These are phyloP conservation scores for Phytoseiulus persimilis DNA, from an alignment of 2,888 invertebrate genomes.

Conservation along the genomic window DNA sequence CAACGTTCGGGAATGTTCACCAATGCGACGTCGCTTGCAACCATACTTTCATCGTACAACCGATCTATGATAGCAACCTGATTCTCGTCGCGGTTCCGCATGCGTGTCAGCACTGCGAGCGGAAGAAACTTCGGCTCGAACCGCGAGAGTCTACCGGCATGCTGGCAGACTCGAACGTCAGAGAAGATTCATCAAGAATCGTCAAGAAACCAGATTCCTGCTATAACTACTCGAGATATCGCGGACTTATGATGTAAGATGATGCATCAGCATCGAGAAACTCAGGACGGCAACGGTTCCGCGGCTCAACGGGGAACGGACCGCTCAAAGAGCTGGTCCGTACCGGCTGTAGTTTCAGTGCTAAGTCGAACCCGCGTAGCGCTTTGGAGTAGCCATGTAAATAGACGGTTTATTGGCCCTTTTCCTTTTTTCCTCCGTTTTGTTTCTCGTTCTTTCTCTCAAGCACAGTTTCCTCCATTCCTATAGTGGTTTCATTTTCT, in stretches of 20 bases:
- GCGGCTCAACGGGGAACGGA: no score
- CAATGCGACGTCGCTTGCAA: conserved; percentile 38
- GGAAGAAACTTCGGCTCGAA: conserved; percentile 43
- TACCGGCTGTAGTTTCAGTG: no score
- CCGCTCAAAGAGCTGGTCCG: no score
- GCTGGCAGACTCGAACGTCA: conserved; percentile 41
- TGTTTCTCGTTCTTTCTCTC: neutral
- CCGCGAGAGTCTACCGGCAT: conserved; percentile 44
- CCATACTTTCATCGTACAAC: conserved; percentile 44
- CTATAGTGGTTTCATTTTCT: neutral
- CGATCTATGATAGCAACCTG: conserved; percentile 46
- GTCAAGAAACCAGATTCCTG: conserved; percentile 43
- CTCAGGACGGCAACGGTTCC: no score
- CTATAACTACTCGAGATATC: conserved; percentile 45
- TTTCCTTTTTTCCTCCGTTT: neutral
- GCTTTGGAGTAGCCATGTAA: neutral
- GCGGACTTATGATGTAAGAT: no score
- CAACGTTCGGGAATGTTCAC: conserved; percentile 23
- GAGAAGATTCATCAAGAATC: conserved; percentile 42
- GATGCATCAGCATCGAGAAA: no score
- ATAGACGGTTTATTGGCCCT: neutral
- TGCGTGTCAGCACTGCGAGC: conserved; percentile 45
- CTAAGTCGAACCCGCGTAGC: neutral
- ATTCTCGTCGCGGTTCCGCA: conserved; percentile 45
- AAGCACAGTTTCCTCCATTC: neutral